phyloP scores from a whole-genome alignment of 2,888 invertebrate species.

The Drosophila flavopinicola region DNA sequence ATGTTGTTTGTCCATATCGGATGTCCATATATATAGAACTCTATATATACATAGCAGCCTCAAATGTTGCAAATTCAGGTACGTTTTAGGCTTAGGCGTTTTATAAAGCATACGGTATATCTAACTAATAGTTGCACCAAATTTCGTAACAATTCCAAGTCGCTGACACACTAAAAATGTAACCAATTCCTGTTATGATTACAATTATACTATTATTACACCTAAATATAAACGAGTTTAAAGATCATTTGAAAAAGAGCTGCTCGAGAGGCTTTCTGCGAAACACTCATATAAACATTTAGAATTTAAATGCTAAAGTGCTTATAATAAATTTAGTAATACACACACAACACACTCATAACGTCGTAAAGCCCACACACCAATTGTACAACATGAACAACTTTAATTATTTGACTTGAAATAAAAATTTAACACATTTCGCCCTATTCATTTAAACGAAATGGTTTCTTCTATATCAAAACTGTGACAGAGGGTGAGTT shows the following conservation, averaged over 20 bases:
- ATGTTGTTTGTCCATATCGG: conserved; percentile 15
- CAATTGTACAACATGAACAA: conserved; percentile 45
- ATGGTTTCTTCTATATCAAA: background rate
- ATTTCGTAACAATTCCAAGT: conserved; percentile 71
- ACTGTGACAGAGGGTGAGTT: conserved; percentile 13
- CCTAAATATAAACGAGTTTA: conserved; percentile 1
- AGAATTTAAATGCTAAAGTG: conserved; percentile 52
- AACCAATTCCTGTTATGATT: conserved; percentile 34
- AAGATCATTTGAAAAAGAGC: conserved; percentile 16
- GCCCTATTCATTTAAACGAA: conserved; percentile 26
- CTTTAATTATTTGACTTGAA: conserved; percentile 40
- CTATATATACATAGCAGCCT: background rate
- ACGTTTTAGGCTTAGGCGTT: conserved; percentile 51
- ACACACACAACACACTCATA: conserved; percentile 17
- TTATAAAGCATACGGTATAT: conserved; percentile 29
- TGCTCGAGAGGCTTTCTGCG: conserved; percentile 60
- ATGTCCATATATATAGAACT: conserved; percentile 6
- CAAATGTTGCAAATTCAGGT: conserved; percentile 27
- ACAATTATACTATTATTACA: conserved; percentile 2
- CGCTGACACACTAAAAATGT: conserved; percentile 27
- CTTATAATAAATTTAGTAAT: conserved; percentile 52
- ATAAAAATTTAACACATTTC: conserved; percentile 53
- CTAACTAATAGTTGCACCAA: conserved; percentile 49
- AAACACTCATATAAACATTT: conserved; percentile 32
- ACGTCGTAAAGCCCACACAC: conserved; percentile 12